A percentile compares a stretch with the other conserved stretches of the same genome.
Evolutionary conservation across 2,113 vertebrate species (phyloP).

Genomic region (Megaptera novaeangliae): DNA sequence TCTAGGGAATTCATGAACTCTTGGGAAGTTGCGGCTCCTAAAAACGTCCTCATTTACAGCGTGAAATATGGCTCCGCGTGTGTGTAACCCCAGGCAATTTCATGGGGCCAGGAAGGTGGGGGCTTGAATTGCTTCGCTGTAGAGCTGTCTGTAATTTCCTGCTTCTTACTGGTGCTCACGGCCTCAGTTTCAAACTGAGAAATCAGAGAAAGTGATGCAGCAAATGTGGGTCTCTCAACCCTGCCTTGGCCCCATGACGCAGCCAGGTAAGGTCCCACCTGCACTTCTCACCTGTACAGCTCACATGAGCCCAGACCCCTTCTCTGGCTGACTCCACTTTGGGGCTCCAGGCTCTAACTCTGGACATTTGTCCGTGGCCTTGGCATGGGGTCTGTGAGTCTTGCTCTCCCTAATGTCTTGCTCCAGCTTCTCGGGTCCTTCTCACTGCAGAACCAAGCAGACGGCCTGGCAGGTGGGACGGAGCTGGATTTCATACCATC

Average conservation of each 20-base stretch:
- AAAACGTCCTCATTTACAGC: conserved; percentile 58
- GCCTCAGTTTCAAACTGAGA: not conserved
- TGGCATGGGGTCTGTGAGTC: not conserved
- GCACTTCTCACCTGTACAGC: not conserved
- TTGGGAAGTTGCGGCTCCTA: conserved; percentile 63
- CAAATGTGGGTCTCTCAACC: accelerated
- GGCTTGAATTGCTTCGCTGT: conserved; percentile 12
- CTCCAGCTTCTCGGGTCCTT: not conserved
- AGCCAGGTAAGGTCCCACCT: not conserved
- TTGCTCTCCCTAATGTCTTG: not conserved
- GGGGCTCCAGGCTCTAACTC: not conserved
- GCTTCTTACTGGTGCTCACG: not conserved
- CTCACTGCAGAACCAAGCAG: not conserved
- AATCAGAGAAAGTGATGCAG: not conserved
- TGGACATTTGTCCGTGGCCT: not conserved
- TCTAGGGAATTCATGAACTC: conserved; percentile 79
- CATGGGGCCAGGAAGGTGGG: conserved; percentile 41
- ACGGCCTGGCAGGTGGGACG: not conserved
- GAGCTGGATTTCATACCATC: not conserved
- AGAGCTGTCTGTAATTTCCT: conserved; percentile 44
- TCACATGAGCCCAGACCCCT: not conserved
- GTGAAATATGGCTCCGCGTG: conserved; percentile 39
- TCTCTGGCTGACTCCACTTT: not conserved
- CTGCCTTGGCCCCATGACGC: accelerated
- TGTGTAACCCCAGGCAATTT: conserved; percentile 55